Evolutionary conservation across 2,113 vertebrate species (phyloP).

Genomic region (Tenebrosternarchus preto): DNA sequence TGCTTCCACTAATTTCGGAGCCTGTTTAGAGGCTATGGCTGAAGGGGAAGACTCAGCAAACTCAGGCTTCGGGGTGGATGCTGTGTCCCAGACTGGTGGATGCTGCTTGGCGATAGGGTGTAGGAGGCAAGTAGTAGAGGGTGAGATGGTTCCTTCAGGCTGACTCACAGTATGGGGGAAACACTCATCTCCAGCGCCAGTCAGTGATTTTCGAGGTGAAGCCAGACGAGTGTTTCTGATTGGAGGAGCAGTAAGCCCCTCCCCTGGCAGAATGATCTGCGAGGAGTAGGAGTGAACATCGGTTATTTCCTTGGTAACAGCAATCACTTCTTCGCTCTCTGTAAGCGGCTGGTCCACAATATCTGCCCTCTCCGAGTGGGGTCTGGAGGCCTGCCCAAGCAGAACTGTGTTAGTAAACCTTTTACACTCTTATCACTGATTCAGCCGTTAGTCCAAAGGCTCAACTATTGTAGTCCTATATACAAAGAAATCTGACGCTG

Average conservation of each 20-base stretch:
- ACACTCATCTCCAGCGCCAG: not conserved
- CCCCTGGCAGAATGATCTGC: conserved; percentile 48
- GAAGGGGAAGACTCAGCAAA: conserved; percentile 12
- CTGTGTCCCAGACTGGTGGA: not conserved
- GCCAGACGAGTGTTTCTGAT: conserved; percentile 12
- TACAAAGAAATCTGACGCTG: not conserved
- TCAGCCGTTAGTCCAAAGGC: not conserved
- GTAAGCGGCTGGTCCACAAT: conserved; percentile 71
- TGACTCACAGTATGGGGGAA: not conserved
- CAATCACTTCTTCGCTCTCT: conserved; percentile 67
- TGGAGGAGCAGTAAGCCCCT: not conserved
- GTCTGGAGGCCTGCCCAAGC: conserved; percentile 49
- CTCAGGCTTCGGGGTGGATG: conserved; percentile 27
- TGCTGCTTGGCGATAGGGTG: conserved; percentile 37
- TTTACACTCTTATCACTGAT: not conserved
- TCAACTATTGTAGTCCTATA: not conserved
- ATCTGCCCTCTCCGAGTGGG: conserved; percentile 70
- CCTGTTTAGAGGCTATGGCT: conserved; percentile 41
- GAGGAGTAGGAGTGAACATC: conserved; percentile 56
- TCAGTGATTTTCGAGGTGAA: conserved; percentile 21
- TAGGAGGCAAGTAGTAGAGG: not conserved
- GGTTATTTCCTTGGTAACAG: conserved; percentile 42
- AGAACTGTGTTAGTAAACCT: not conserved
- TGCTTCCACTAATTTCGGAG: conserved; percentile 41
- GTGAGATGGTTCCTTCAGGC: not conserved